These are phyloP conservation scores for Helobdella robusta DNA, from an alignment of 2,888 invertebrate genomes.

Conservation along the genomic window DNA sequence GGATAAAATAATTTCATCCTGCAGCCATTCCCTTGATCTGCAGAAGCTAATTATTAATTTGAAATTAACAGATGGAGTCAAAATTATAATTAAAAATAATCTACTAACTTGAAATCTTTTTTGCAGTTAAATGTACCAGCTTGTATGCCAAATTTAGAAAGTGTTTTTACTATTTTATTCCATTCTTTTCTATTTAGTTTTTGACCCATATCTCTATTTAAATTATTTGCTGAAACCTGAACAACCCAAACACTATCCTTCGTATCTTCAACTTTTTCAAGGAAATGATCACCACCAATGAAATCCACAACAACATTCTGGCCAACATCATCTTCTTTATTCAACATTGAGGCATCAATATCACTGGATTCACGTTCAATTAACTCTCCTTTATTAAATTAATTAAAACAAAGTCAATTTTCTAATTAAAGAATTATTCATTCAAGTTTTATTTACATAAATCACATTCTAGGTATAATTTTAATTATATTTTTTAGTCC, in stretches of 20 bases:
- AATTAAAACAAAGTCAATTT: no score
- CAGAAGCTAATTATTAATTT: constrained; percentile 48
- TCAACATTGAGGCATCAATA: constrained; percentile 15
- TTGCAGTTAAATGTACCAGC: constrained; percentile 53
- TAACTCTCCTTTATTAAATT: constrained; percentile 40
- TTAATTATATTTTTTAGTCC: no score
- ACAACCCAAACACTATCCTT: constrained; percentile 55
- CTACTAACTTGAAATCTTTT: constrained; percentile 48
- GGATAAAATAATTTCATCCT: constrained; percentile 51
- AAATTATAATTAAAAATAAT: not conserved
- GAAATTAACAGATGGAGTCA: not conserved
- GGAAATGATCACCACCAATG: constrained; percentile 49
- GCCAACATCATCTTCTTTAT: not conserved
- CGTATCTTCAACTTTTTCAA: constrained; percentile 53
- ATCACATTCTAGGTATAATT: no score
- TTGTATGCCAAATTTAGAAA: constrained; percentile 51
- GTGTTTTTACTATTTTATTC: constrained; percentile 48
- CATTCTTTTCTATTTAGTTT: constrained; percentile 40
- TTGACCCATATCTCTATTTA: no score
- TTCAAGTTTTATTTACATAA: no score
- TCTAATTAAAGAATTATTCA: no score
- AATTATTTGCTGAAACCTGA: constrained; percentile 40
- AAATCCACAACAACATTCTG: constrained; percentile 41
- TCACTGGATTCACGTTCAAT: constrained; percentile 42
- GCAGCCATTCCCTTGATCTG: constrained; percentile 50